phyloP scores from a whole-genome alignment of 2,113 vertebrate species.

The Jacana jacana region DNA sequence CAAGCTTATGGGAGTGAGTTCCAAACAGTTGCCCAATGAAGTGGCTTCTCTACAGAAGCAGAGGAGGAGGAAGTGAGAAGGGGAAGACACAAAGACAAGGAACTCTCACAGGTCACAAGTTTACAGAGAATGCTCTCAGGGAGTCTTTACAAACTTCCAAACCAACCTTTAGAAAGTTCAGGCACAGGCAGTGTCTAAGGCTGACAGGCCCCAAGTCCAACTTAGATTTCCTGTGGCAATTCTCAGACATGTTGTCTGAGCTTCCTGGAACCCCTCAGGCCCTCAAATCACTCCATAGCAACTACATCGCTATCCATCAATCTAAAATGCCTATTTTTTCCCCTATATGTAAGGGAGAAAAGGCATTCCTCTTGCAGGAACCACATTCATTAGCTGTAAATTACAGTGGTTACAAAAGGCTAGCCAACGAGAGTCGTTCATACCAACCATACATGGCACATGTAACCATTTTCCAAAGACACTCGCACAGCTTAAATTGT shows the following conservation, averaged over 20 bases:
- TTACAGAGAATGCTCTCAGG: background rate
- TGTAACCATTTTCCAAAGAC: background rate
- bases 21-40: background rate
- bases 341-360: background rate
- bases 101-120: fast-evolving
- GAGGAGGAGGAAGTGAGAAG: slow-evolving; percentile 27
- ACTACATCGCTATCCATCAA: background rate
- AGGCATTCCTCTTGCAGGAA: background rate
- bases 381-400: background rate
- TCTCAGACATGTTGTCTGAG: background rate
- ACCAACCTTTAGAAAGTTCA: background rate
- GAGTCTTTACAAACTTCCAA: background rate
- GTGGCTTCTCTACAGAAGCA: background rate
- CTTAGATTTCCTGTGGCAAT: background rate
- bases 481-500: background rate
- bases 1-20: background rate
- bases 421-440: background rate
- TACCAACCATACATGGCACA: background rate
- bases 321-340: background rate
- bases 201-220: background rate
- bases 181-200: background rate
- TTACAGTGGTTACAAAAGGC: background rate
- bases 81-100: slow-evolving; percentile 8
- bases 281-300: background rate
- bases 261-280: background rate